Conservation (phyloP, 2,888 invertebrate genomes). For the Ophioninae sp. region DNA sequence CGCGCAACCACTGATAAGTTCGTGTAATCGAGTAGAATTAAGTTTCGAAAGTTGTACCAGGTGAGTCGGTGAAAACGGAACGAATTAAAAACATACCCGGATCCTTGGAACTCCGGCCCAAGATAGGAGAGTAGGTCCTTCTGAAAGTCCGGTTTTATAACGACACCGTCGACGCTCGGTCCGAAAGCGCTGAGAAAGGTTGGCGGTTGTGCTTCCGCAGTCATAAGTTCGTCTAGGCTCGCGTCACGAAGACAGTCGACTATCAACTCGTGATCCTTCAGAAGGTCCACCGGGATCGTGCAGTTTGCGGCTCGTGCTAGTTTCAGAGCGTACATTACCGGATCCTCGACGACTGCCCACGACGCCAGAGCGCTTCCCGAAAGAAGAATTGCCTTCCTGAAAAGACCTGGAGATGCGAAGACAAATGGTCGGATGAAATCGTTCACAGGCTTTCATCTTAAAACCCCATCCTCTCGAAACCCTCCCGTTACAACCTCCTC, state of each 20-base stretch:
- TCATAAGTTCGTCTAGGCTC: constrained; percentile 88
- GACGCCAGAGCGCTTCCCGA: constrained; percentile 94
- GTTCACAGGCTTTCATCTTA: constrained; percentile 15
- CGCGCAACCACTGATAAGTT: too few relatives aligned
- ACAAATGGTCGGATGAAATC: constrained; percentile 58
- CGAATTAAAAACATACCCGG: constrained; percentile 70
- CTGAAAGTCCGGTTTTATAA: constrained; percentile 93
- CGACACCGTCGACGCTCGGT: constrained; percentile 96
- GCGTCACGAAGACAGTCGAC: constrained; percentile 92
- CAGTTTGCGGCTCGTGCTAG: constrained; percentile 92
- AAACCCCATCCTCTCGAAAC: constrained; percentile 31
- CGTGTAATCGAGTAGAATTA: not conserved
- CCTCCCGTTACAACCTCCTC: constrained; percentile 1
- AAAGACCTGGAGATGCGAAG: constrained; percentile 85
- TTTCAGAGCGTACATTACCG: constrained; percentile 90
- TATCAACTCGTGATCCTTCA: constrained; percentile 91
- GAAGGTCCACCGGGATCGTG: constrained; percentile 90
- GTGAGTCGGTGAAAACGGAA: not conserved
- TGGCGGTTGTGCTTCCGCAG: constrained; percentile 89
- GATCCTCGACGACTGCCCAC: constrained; percentile 95
- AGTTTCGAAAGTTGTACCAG: too few relatives aligned
- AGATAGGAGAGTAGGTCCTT: constrained; percentile 90
- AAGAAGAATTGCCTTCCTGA: constrained; percentile 92
- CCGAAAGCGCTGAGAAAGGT: constrained; percentile 94
- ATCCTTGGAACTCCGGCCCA: constrained; percentile 79